Evolutionary conservation across 2,888 invertebrate genomes (phyloP).

Genomic region (Scaptomyza parva): DNA sequence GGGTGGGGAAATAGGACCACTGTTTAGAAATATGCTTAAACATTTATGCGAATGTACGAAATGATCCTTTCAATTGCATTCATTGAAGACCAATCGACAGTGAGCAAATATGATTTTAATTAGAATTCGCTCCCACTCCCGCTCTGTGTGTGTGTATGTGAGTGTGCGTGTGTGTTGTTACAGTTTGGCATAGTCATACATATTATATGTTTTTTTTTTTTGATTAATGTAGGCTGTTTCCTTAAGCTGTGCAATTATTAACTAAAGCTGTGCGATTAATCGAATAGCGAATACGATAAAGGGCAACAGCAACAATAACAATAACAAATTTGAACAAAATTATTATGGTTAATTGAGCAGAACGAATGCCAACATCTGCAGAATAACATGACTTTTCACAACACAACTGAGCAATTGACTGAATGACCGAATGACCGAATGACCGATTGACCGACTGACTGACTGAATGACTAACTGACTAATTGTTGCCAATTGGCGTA

Average conservation of each 20-base stretch:
- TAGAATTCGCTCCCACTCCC: neutral
- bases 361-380: slow-evolving; percentile 10
- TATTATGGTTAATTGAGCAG: slow-evolving; percentile 25
- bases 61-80: neutral
- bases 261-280: slow-evolving; percentile 2
- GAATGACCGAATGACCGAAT: neutral
- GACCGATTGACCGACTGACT: neutral
- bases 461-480: slow-evolving; percentile 14
- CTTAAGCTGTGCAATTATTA: slow-evolving; percentile 1
- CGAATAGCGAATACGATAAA: slow-evolving; percentile 2
- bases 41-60: neutral
- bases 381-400: neutral
- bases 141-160: neutral
- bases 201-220: neutral
- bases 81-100: neutral
- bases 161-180: neutral
- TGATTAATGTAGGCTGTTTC: neutral
- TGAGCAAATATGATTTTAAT: neutral
- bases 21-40: too few relatives aligned
- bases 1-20: too few relatives aligned
- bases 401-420: neutral
- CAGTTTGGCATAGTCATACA: neutral
- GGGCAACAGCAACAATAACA: slow-evolving; percentile 1
- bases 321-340: slow-evolving; percentile 6
- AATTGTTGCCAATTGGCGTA: slow-evolving; percentile 16